These are phyloP conservation scores for Epinephelus malabaricus DNA, from an alignment of 2,797 vertebrate genomes.

Conservation along the genomic window DNA sequence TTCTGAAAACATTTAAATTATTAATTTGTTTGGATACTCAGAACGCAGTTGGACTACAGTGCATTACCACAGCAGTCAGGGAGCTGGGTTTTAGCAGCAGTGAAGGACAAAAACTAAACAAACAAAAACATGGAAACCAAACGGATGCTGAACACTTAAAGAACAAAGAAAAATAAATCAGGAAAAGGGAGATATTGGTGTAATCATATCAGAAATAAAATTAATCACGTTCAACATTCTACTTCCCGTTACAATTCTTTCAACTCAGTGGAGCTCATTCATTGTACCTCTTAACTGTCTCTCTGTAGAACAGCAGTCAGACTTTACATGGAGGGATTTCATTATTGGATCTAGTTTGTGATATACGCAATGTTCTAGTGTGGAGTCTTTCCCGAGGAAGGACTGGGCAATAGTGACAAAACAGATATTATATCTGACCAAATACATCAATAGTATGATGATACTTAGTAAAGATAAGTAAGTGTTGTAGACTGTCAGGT, in stretches of 20 bases:
- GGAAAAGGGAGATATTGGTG: constrained; percentile 28
- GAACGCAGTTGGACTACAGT: constrained; percentile 73
- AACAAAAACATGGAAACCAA: constrained; percentile 35
- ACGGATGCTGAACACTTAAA: constrained; percentile 30
- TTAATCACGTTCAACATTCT: constrained; percentile 53
- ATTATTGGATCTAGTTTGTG: background rate
- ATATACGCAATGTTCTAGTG: background rate
- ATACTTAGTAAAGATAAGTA: background rate
- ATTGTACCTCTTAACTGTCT: constrained; percentile 42
- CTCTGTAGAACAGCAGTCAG: constrained; percentile 26
- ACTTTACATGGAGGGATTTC: constrained; percentile 3
- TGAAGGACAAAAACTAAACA: constrained; percentile 46
- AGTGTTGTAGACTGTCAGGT: background rate
- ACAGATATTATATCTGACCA: constrained; percentile 1
- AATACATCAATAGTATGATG: constrained; percentile 2
- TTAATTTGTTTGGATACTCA: constrained; percentile 78
- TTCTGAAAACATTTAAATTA: constrained; percentile 81
- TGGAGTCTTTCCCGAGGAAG: background rate
- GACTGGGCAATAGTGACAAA: background rate
- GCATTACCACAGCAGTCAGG: constrained; percentile 56
- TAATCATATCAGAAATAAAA: constrained; percentile 43
- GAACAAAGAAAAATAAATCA: constrained; percentile 20
- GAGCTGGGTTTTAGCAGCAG: constrained; percentile 45
- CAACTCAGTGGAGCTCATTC: constrained; percentile 53
- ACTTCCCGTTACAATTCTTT: constrained; percentile 57